These are phyloP conservation scores for Amia ocellicauda DNA, from an alignment of 2,113 vertebrate species.

Conservation along the genomic window DNA sequence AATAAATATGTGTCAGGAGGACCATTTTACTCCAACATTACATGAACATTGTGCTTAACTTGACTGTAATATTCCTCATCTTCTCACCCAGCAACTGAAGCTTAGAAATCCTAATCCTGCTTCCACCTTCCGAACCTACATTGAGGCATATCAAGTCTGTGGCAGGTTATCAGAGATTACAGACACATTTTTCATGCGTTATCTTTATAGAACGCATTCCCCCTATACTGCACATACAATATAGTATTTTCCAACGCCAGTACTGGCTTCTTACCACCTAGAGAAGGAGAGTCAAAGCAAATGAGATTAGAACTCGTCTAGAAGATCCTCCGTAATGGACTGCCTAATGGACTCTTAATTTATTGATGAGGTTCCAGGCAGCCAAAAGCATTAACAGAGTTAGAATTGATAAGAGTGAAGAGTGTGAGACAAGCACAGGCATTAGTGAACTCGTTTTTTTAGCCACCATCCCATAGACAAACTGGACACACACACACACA, in stretches of 20 bases:
- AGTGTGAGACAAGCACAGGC: neutral
- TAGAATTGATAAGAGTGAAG: constrained; percentile 8
- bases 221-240: constrained; percentile 3
- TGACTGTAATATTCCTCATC: too few relatives aligned
- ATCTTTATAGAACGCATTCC: neutral
- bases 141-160: constrained; percentile 13
- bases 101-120: constrained; percentile 25
- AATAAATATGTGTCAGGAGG: too few relatives aligned
- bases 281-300: constrained; percentile 3
- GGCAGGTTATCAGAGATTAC: constrained; percentile 9
- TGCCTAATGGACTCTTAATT: constrained; percentile 31
- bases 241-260: neutral
- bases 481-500: neutral
- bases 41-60: too few relatives aligned
- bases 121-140: constrained; percentile 8
- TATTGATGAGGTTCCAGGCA: constrained; percentile 30
- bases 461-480: neutral
- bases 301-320: constrained; percentile 18
- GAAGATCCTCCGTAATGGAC: constrained; percentile 10
- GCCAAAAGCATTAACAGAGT: neutral
- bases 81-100: too few relatives aligned
- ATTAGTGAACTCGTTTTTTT: neutral
- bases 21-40: too few relatives aligned
- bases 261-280: neutral
- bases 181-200: constrained; percentile 11